Evolutionary conservation across 2,797 vertebrate species (phyloP).

Genomic region (Acanthis flammea): DNA sequence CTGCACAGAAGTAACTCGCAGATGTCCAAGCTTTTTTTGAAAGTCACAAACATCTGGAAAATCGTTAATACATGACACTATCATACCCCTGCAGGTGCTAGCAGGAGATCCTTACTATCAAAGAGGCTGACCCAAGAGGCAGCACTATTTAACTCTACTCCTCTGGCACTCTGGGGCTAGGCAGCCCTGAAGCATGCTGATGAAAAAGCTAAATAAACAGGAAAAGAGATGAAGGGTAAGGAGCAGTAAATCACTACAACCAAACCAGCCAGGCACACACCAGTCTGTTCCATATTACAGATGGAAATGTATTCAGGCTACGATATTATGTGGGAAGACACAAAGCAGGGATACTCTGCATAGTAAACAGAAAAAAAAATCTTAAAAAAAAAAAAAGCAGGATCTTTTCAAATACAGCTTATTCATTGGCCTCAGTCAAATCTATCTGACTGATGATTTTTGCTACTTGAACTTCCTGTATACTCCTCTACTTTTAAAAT

Average conservation of each 20-base stretch:
- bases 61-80: neutral
- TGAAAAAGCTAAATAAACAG: neutral
- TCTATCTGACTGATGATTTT: neutral
- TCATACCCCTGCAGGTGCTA: neutral
- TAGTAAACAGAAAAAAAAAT: neutral
- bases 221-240: neutral
- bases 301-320: neutral
- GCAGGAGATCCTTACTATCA: neutral
- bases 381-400: neutral
- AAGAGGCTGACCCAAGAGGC: neutral
- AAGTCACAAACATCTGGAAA: neutral
- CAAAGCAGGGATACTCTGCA: neutral
- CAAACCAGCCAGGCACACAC: neutral
- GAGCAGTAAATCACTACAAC: neutral
- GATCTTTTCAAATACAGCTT: neutral
- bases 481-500: neutral
- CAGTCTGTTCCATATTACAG: neutral
- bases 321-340: neutral
- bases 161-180: neutral
- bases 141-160: neutral
- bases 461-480: neutral
- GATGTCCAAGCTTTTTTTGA: neutral
- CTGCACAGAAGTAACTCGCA: neutral
- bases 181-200: neutral
- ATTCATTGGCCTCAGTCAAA: neutral